A percentile compares a stretch with the other conserved stretches of the same genome.
phyloP scores from a whole-genome alignment of 2,113 vertebrate genomes.

The Barnardius zonarius region DNA sequence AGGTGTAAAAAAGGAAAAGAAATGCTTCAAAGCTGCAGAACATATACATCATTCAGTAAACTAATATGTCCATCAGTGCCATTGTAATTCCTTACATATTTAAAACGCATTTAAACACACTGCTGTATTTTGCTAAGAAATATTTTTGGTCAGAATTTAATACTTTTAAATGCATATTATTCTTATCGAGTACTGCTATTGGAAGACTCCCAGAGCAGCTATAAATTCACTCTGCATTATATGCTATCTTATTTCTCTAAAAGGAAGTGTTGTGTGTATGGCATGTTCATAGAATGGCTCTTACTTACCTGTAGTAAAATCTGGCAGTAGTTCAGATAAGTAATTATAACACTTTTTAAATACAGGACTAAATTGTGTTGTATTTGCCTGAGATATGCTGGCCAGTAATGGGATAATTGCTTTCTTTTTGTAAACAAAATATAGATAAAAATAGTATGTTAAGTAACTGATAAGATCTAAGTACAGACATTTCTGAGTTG shows the following conservation, averaged over 20 bases:
- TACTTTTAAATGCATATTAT: neutral
- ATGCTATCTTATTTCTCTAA: neutral
- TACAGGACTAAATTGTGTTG: neutral
- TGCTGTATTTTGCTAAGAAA: neutral
- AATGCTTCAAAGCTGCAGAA: neutral
- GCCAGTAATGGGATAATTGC: conserved; percentile 15
- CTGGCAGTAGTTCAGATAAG: neutral
- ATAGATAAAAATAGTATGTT: neutral
- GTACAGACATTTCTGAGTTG: neutral
- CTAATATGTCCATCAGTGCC: neutral
- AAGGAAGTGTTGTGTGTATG: neutral
- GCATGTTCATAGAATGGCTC: neutral
- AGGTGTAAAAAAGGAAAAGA: neutral
- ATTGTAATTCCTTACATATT: neutral
- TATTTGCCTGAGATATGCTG: neutral
- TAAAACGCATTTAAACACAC: neutral
- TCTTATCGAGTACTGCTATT: neutral
- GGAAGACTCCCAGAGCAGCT: neutral
- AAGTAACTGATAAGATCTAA: conserved; percentile 24
- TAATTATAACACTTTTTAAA: neutral
- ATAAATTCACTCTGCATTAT: neutral
- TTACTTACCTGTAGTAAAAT: neutral
- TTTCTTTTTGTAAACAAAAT: conserved; percentile 36
- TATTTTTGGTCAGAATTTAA: neutral
- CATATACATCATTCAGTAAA: neutral